Percentiles rank a stretch among this genome's conserved stretches.
Evolutionary conservation across 1,140 invertebrate genomes (phyloP).

Genomic region (Liolophura sinensis): DNA sequence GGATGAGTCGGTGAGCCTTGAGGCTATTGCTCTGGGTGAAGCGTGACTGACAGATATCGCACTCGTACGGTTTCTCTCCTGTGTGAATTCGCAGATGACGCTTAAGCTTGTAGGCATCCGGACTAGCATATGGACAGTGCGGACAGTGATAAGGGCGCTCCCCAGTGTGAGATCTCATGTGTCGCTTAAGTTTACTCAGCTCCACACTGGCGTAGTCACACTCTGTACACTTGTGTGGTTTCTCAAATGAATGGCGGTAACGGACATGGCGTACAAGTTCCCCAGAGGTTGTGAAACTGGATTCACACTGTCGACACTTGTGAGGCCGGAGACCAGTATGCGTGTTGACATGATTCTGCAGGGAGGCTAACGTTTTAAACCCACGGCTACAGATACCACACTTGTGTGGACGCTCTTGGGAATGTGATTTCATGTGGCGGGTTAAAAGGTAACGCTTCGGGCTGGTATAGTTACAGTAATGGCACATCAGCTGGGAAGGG

Average conservation of each 20-base stretch:
- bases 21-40: constrained; percentile 95
- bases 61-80: constrained; percentile 89
- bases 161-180: constrained; percentile 87
- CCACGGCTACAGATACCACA: constrained; percentile 92
- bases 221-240: constrained; percentile 91
- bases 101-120: constrained; percentile 95
- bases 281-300: constrained; percentile 93
- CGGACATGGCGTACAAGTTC: constrained; percentile 91
- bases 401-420: constrained; percentile 91
- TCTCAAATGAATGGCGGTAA: constrained; percentile 86
- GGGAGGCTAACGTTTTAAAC: constrained; percentile 90
- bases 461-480: constrained; percentile 88
- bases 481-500: constrained; percentile 74
- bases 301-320: constrained; percentile 86
- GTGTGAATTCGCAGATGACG: constrained; percentile 94
- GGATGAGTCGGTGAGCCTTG: constrained; percentile 84
- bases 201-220: constrained; percentile 96
- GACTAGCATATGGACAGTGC: constrained; percentile 96
- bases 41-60: constrained; percentile 77
- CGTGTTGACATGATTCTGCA: constrained; percentile 96
- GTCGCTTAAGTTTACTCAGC: constrained; percentile 87
- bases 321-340: constrained; percentile 92
- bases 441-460: constrained; percentile 87
- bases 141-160: constrained; percentile 70
- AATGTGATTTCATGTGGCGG: constrained; percentile 94